Percentiles rank a stretch among this genome's conserved stretches.
Evolutionary conservation across 2,797 vertebrate species (phyloP).

Genomic region (Anguilla pacifica): DNA sequence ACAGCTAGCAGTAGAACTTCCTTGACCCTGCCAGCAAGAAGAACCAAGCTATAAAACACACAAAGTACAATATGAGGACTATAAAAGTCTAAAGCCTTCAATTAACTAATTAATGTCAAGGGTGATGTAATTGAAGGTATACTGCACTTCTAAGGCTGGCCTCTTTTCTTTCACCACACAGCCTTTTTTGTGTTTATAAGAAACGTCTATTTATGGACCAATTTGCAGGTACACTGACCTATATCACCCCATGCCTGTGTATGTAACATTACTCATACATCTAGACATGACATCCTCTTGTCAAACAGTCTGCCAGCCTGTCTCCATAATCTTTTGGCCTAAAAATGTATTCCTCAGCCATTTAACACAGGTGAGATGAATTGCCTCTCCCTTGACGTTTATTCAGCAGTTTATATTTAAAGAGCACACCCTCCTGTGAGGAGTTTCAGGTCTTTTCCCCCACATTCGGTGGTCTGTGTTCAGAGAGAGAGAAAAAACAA

Average conservation of each 20-base stretch:
- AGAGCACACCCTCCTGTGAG: constrained; percentile 21
- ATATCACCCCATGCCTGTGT: background rate
- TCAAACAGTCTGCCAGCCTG: background rate
- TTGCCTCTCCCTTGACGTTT: constrained; percentile 26
- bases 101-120: background rate
- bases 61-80: background rate
- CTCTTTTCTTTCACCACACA: background rate
- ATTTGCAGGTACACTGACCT: background rate
- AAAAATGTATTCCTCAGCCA: constrained; percentile 23
- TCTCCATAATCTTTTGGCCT: constrained; percentile 20
- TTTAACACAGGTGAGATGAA: constrained; percentile 29
- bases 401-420: constrained; percentile 37
- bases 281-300: background rate
- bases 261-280: background rate
- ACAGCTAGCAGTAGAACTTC: background rate
- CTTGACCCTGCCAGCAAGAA: background rate
- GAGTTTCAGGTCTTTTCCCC: background rate
- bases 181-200: background rate
- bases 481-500: background rate
- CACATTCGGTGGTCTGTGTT: constrained; percentile 14
- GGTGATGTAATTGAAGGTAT: background rate
- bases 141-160: background rate
- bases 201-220: constrained; percentile 11
- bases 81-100: background rate
- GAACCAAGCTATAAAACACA: background rate